phyloP scores from a whole-genome alignment of 2,797 vertebrate genomes.

The Anolis apletophallus region DNA sequence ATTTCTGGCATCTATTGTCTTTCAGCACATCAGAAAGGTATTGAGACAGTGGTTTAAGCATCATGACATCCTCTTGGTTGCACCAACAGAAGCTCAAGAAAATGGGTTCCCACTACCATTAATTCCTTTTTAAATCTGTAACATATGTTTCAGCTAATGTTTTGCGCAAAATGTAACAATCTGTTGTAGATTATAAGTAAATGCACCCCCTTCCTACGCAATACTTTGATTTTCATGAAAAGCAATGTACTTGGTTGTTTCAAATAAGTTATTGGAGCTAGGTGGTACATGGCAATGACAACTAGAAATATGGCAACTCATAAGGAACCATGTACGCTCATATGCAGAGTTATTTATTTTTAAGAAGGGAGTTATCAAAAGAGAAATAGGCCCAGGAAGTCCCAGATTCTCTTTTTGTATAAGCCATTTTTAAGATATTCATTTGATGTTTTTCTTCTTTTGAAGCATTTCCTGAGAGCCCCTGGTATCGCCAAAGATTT shows the following conservation, averaged over 20 bases:
- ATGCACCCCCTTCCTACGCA: background rate
- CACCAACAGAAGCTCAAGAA: background rate
- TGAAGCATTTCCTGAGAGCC: too few relatives aligned
- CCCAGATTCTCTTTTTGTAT: too few relatives aligned
- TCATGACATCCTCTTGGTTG: background rate
- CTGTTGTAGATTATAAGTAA: background rate
- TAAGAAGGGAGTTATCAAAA: background rate
- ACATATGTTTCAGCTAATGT: background rate
- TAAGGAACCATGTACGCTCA: background rate
- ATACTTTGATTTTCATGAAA: background rate
- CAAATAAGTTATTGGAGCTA: background rate
- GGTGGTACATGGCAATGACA: background rate
- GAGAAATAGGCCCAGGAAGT: too few relatives aligned
- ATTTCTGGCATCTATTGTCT: background rate
- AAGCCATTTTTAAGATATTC: too few relatives aligned
- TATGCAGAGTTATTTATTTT: background rate
- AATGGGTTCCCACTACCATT: background rate
- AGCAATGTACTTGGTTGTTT: background rate
- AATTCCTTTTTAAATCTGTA: background rate
- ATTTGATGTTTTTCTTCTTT: too few relatives aligned
- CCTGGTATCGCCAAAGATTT: too few relatives aligned
- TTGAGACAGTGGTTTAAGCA: background rate
- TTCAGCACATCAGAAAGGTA: constrained; percentile 15
- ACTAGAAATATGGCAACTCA: background rate
- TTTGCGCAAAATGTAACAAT: background rate